These are phyloP conservation scores for Loris lydekkerianus DNA, from an alignment of 2,797 vertebrate species.

Conservation along the genomic window DNA sequence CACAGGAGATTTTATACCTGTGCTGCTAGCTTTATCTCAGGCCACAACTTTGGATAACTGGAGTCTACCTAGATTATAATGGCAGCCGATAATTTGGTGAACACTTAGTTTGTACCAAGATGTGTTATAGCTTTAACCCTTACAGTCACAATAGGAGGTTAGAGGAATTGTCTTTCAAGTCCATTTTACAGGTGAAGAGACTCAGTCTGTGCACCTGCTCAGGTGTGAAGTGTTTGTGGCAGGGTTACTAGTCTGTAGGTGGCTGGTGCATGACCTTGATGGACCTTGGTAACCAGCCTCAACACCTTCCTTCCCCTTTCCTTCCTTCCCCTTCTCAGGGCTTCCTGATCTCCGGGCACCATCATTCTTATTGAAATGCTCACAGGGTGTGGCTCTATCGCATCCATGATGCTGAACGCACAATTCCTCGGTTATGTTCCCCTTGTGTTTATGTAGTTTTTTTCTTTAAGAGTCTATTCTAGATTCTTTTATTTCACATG, in stretches of 20 bases:
- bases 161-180: accelerated
- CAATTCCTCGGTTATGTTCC: neutral
- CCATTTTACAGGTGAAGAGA: too few relatives aligned
- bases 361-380: neutral
- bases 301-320: too few relatives aligned
- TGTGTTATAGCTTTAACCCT: neutral
- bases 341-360: neutral
- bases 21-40: neutral
- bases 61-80: neutral
- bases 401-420: neutral
- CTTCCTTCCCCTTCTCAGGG: neutral
- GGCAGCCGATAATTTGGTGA: neutral
- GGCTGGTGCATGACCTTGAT: neutral
- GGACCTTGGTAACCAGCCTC: neutral
- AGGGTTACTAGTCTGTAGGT: neutral
- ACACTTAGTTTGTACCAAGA: neutral
- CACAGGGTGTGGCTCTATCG: accelerated
- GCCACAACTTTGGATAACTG: neutral
- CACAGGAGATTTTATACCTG: neutral
- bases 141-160: too few relatives aligned
- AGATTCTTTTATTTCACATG: conserved; percentile 33
- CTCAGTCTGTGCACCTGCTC: neutral
- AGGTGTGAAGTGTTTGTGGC: neutral
- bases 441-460: neutral
- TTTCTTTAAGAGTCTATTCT: neutral